Evolutionary conservation across 2,113 vertebrate species (phyloP).

Genomic region (Anhinga rufa): DNA sequence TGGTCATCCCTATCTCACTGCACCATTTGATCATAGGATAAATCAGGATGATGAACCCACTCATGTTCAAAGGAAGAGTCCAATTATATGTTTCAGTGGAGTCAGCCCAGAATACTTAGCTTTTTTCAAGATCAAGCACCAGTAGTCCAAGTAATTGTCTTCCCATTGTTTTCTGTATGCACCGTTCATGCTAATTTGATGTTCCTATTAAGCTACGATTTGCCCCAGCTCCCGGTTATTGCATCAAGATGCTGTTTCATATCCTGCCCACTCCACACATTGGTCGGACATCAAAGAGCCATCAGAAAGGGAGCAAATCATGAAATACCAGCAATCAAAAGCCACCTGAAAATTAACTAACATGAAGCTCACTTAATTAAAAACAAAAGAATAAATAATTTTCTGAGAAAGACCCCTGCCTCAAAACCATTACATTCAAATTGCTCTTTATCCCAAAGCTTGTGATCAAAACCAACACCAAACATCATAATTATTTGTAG

Average conservation of each 20-base stretch:
- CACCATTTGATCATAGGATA: not conserved
- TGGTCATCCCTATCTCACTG: not conserved
- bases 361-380: not conserved
- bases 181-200: not conserved
- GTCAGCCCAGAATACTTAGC: not conserved
- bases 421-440: conserved; percentile 21
- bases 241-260: not conserved
- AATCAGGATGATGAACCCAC: not conserved
- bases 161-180: not conserved
- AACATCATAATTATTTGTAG: conserved; percentile 1
- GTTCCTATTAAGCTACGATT: not conserved
- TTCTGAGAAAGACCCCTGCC: not conserved
- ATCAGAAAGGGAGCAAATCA: not conserved
- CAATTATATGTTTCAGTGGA: not conserved
- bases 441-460: not conserved
- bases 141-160: not conserved
- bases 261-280: not conserved
- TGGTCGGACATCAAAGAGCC: not conserved
- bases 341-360: not conserved
- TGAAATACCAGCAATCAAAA: conserved; percentile 24
- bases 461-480: not conserved
- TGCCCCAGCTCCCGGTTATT: not conserved
- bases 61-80: not conserved
- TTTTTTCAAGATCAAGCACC: not conserved
- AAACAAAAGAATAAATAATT: conserved; percentile 31